Conservation (phyloP, 2,888 invertebrate species). For the Diaprepes abbreviatus region DNA sequence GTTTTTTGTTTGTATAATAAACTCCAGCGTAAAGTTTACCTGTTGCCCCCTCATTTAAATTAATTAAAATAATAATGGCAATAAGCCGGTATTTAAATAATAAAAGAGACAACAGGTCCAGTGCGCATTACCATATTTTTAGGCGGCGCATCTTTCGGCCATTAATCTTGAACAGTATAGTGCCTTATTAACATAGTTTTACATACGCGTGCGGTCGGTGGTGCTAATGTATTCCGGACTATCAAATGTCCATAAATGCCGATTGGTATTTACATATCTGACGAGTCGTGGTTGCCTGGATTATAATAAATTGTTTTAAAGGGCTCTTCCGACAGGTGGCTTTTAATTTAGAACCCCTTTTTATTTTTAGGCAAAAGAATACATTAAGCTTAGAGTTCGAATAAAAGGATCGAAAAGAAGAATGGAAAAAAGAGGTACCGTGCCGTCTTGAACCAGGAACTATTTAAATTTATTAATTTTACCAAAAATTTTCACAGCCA, state of each 20-base stretch:
- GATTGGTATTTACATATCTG: conserved; percentile 54
- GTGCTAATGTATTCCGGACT: conserved; percentile 60
- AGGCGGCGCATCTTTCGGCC: conserved; percentile 48
- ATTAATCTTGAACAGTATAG: conserved; percentile 45
- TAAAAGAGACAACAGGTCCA: conserved; percentile 56
- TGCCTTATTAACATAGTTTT: conserved; percentile 62
- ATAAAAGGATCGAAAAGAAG: too few relatives aligned
- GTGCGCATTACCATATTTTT: conserved; percentile 45
- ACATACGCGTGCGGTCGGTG: conserved; percentile 60
- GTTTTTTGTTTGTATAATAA: too few relatives aligned
- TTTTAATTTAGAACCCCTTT: not conserved
- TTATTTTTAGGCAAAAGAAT: not conserved
- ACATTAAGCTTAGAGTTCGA: too few relatives aligned
- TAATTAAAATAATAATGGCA: conserved; percentile 61
- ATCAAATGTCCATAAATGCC: conserved; percentile 59
- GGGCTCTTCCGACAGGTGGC: conserved; percentile 29
- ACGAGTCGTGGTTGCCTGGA: conserved; percentile 29
- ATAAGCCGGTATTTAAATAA: conserved; percentile 58
- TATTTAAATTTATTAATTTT: too few relatives aligned
- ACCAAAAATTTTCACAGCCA: too few relatives aligned
- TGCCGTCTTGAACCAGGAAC: too few relatives aligned
- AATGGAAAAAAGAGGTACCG: too few relatives aligned
- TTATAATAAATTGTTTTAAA: conserved; percentile 36
- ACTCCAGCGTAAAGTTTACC: conserved; percentile 26
- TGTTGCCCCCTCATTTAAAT: conserved; percentile 50